Base-by-base conservation (phyloP, 2,888 invertebrate species). In the Dolichopus griseipennis region DNA sequence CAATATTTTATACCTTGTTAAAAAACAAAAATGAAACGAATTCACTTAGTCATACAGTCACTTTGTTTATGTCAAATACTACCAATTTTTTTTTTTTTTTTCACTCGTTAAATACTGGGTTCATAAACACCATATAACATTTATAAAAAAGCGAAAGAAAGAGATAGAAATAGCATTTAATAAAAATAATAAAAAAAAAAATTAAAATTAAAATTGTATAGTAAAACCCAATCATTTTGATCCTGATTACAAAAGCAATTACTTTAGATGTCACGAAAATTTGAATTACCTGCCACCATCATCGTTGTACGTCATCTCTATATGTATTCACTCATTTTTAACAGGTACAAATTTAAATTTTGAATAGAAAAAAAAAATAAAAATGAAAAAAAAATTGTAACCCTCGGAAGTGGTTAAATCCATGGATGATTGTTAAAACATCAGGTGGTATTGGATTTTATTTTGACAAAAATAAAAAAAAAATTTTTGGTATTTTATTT, bases 191-290 rank as follows among this genome's bases (percentile, higher is more conserved):
- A 27, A 27, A 27, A 27, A 27, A 27, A 27, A 27, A 27, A 27
- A 27, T 27, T 5, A n/a, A n/a, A n/a, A 4, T 27, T 27, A 27
- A 27, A 27, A 27, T 27, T 27, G 27, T 27, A 27, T 12, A 37
- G 37, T 37, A 10, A 37, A n/a, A 27, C 2, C 37, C 37, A 37
- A 12, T 37, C 12, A 37, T 37, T 37, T 37, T 37, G 37, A 37
- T 37, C 37, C 37, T 52, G 52, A 52, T 52, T 52, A 52, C 52
- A 18, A 52, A 52, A 52, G 52, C 27, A 63, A 63, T 63, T 63
- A 63, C 27, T 22, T 63, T 33, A 22, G 27, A 27, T 63, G 63
- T 63, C 63, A 63, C 63, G 63, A 63, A 63, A 63, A 63, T 2
- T 27, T 27, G 63, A 27, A 27, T 63, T 63, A 52, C 6, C 52